Evolutionary conservation across 2,797 vertebrate species (phyloP), one percentile per base, ranked within the genome.

Genomic region (Limosa lapponica): DNA sequence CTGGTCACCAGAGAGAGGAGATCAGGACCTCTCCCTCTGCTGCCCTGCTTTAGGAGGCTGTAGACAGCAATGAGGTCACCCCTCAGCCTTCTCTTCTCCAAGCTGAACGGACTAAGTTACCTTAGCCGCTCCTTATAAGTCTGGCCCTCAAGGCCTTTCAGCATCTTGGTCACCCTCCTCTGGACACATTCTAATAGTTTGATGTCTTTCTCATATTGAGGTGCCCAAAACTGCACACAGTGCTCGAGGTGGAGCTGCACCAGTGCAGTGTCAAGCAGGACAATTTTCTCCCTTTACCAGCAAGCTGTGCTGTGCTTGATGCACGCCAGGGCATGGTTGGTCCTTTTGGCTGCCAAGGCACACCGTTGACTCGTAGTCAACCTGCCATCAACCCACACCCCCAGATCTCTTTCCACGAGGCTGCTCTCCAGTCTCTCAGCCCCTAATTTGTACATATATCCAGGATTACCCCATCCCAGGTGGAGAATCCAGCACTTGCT

Each of bases 51-150:
- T 10, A 59, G 23, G 52, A 65, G 51, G 23, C 1, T 59, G 69
- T n/a, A 58, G 52, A 8, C 8, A 44, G 8, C 43, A 44, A 19
- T 44, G 18, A 44, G 43, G 25, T 23, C 37, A 49, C 10, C 27
- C 30, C 61, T 59, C 39, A 66, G 39, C 30, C n/a, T 49, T 48
- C 66, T 43, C 43, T 58, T 58, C 41, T 43, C 41, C 36, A 62
- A 24, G 55, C 11, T 73, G 25, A 61, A 55, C 17, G 16, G 41
- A 16, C 15, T 28, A 34, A 52, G n/a, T 11, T 23, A 57, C 32
- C 34, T 74, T 20, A 41, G 39, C 7, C 1, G 0, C 8, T 52
- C 27, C 24, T 73, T 1, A 0, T 37, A 25, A 66, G 6, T 17
- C 54, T 46, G 5, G 32, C 36, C 32, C 27, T 43, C 0, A 0